phyloP scores from a whole-genome alignment of 2,797 vertebrate genomes.

The Oreochromis mossambicus region DNA sequence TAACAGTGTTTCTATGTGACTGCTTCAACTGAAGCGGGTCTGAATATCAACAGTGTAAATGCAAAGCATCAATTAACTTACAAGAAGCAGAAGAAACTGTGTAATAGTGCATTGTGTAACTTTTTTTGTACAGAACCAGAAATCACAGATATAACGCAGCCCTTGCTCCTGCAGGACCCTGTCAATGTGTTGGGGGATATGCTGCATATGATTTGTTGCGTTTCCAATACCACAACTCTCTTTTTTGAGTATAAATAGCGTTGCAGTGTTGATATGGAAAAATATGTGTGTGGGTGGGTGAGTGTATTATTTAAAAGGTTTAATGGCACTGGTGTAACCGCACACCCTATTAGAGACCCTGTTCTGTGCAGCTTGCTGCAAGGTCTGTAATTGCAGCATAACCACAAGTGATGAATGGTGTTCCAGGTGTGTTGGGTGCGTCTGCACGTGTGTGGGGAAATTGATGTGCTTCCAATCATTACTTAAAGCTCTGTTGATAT shows the following conservation, averaged over 20 bases:
- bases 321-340: slow-evolving; percentile 39
- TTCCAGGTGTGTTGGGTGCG: slow-evolving; percentile 59
- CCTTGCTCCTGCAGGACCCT: neutral
- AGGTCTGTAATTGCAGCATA: slow-evolving; percentile 63
- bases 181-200: neutral
- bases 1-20: neutral
- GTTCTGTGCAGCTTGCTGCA: slow-evolving; percentile 30
- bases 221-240: neutral
- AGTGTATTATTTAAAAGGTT: slow-evolving; percentile 8
- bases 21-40: neutral
- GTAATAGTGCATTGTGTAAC: neutral
- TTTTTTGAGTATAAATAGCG: neutral
- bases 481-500: neutral
- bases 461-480: neutral
- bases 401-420: slow-evolving; percentile 63
- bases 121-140: neutral
- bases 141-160: neutral
- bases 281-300: neutral
- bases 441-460: neutral
- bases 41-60: neutral
- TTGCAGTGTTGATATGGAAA: neutral
- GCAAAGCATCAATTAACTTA: neutral
- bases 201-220: neutral
- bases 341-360: slow-evolving; percentile 34
- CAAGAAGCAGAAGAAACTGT: neutral